Percentiles rank a stretch among this genome's conserved stretches.
Conservation (phyloP, 1,140 invertebrate genomes). For the Coptotermes formosanus region DNA sequence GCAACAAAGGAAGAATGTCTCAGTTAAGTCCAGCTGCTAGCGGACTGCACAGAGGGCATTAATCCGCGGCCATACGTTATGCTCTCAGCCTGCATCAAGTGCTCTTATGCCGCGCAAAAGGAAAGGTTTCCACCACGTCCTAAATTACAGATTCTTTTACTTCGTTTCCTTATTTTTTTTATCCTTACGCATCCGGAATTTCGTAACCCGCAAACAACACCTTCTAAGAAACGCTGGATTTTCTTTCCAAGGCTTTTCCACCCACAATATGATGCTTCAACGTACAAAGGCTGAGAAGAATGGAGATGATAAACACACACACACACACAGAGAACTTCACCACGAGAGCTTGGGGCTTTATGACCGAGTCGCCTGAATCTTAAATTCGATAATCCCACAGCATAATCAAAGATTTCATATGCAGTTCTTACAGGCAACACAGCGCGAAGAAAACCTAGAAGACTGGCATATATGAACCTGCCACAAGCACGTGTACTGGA, state of each 20-base stretch:
- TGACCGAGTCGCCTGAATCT: not conserved
- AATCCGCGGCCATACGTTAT: constrained; percentile 2
- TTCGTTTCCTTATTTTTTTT: not conserved
- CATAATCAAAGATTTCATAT: not conserved
- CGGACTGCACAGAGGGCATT: not conserved
- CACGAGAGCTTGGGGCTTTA: not conserved
- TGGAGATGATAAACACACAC: not conserved
- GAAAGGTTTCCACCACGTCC: not conserved
- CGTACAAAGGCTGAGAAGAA: not conserved
- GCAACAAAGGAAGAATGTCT: constrained; percentile 10
- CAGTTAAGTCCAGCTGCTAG: not conserved
- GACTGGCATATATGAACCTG: no score
- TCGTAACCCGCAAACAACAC: constrained; percentile 9
- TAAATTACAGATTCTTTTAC: not conserved
- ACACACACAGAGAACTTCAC: no score
- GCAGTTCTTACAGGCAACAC: no score
- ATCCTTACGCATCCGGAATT: not conserved
- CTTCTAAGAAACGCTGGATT: not conserved
- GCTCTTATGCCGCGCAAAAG: not conserved
- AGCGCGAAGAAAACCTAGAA: no score
- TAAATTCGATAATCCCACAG: not conserved
- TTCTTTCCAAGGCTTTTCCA: not conserved
- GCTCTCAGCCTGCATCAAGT: not conserved
- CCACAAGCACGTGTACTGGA: no score
- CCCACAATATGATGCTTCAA: not conserved